phyloP scores from a whole-genome alignment of 2,113 vertebrate species.

The Butorides virescens region DNA sequence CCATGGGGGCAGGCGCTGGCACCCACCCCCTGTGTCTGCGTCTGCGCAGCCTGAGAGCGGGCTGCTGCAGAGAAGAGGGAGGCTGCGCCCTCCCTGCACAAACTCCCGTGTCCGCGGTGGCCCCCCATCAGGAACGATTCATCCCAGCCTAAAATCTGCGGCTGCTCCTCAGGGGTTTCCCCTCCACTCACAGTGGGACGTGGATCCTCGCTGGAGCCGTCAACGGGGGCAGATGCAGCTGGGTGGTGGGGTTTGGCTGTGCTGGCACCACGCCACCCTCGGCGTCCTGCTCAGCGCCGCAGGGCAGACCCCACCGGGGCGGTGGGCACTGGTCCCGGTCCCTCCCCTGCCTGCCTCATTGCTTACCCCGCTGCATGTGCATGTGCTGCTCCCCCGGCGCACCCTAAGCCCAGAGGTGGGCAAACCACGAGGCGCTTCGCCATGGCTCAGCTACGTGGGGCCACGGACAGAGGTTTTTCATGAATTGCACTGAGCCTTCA shows the following conservation, averaged over 20 bases:
- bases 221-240: rapidly evolving
- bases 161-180: not conserved
- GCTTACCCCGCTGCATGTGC: conserved; percentile 63
- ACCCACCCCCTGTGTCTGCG: not conserved
- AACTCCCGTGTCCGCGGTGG: rapidly evolving
- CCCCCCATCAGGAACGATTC: not conserved
- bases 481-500: not conserved
- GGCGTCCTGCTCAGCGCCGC: rapidly evolving
- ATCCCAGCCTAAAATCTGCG: not conserved
- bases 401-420: conserved; percentile 42
- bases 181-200: not conserved
- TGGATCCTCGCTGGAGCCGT: not conserved
- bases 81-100: not conserved
- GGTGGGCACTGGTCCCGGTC: not conserved
- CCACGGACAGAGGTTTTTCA: not conserved
- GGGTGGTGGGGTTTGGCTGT: not conserved
- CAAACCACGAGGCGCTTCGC: not conserved
- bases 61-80: not conserved
- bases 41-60: not conserved
- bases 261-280: not conserved
- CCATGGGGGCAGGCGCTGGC: not conserved
- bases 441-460: not conserved
- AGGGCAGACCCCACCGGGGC: not conserved
- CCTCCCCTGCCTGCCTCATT: not conserved
- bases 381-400: not conserved